These are phyloP conservation scores for Alces alces DNA, from an alignment of 2,113 vertebrate species.

Conservation along the genomic window DNA sequence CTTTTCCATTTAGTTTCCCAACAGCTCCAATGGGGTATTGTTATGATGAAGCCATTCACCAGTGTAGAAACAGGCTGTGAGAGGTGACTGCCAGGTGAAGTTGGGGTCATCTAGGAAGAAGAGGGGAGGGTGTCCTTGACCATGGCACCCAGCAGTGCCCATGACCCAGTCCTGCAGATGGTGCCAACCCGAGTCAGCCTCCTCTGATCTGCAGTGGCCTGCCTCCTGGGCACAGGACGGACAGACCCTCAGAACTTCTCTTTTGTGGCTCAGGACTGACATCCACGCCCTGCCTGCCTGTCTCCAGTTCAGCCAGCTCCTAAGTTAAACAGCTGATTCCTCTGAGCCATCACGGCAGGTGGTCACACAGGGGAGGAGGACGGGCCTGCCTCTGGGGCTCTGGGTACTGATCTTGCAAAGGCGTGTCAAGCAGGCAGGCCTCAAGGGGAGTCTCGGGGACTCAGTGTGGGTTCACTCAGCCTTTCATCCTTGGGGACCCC, in stretches of 20 bases:
- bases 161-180: neutral
- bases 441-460: neutral
- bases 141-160: neutral
- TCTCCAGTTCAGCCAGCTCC: neutral
- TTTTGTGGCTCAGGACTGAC: neutral
- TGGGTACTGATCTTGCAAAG: neutral
- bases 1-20: too few species aligned
- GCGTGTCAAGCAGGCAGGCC: neutral
- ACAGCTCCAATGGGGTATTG: neutral
- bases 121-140: neutral
- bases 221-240: neutral
- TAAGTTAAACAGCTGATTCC: neutral
- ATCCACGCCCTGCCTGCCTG: neutral
- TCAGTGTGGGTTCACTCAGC: neutral
- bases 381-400: neutral
- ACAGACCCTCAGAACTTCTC: neutral
- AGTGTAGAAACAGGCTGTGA: neutral
- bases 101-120: neutral
- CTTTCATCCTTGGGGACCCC: neutral
- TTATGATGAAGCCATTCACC: constrained; percentile 13
- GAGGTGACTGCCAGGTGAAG: fast-evolving
- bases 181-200: too few species aligned
- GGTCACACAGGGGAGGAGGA: neutral
- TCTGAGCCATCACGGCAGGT: neutral
- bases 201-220: neutral